Percentiles rank a stretch among this genome's conserved stretches.
Conservation (phyloP, 2,888 invertebrate species). For the Norana najaformis region DNA sequence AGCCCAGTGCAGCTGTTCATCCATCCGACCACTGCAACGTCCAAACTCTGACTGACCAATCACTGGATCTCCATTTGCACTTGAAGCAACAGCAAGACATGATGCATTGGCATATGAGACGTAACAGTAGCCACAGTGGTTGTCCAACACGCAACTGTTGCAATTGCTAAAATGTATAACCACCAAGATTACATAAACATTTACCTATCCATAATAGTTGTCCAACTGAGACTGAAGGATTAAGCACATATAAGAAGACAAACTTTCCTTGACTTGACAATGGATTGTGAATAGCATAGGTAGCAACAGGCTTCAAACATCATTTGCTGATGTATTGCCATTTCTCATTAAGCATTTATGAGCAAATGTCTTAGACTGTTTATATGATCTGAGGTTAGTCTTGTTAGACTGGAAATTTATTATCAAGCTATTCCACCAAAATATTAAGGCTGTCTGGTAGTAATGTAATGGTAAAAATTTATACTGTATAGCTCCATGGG, state of each 20-base stretch:
- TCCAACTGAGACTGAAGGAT: not conserved
- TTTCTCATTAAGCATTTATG: not conserved
- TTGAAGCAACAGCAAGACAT: constrained; percentile 50
- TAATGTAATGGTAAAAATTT: not conserved
- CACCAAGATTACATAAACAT: not conserved
- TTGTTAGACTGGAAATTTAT: not conserved
- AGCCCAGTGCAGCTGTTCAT: constrained; percentile 56
- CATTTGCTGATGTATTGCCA: too few species aligned
- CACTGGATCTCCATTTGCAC: not conserved
- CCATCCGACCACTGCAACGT: constrained; percentile 24
- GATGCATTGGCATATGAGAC: constrained; percentile 53
- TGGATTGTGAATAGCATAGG: not conserved
- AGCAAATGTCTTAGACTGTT: not conserved
- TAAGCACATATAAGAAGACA: too few species aligned
- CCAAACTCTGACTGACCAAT: constrained; percentile 24
- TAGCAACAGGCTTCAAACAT: not conserved
- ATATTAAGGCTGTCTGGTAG: not conserved
- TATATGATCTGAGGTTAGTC: too few species aligned
- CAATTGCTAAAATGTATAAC: constrained; percentile 58
- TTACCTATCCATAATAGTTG: not conserved
- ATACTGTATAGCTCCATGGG: not conserved
- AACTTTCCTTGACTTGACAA: not conserved
- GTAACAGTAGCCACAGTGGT: constrained; percentile 65
- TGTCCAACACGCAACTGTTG: constrained; percentile 62
- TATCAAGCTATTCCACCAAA: not conserved